Conservation (phyloP, 2,888 invertebrate species). For the Tachina fera region DNA sequence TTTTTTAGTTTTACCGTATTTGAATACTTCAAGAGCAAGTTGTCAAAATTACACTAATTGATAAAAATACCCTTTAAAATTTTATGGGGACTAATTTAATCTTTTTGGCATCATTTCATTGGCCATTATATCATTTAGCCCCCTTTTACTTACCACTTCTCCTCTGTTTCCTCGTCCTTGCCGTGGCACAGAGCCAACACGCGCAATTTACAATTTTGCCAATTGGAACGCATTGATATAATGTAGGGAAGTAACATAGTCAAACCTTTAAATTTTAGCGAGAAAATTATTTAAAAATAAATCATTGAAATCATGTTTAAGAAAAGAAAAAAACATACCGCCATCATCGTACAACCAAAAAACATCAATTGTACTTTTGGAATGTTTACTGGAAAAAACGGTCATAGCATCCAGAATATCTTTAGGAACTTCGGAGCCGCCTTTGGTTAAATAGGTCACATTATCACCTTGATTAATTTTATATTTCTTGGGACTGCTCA, state of each 20-base stretch:
- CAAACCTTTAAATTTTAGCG: conserved; percentile 81
- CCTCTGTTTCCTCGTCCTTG: conserved; percentile 90
- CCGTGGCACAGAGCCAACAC: conserved; percentile 93
- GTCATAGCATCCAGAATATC: conserved; percentile 88
- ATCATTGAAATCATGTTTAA: background rate
- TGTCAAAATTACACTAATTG: too few species aligned
- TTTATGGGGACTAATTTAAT: background rate
- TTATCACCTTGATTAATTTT: conserved; percentile 80
- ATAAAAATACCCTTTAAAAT: too few species aligned
- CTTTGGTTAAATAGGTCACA: conserved; percentile 85
- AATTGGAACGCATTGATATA: conserved; percentile 90
- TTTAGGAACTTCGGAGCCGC: conserved; percentile 86
- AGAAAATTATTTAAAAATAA: background rate
- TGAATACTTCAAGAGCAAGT: too few species aligned
- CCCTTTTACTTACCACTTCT: conserved; percentile 90
- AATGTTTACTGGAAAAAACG: conserved; percentile 90
- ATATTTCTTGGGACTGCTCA: conserved; percentile 76
- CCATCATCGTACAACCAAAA: conserved; percentile 99
- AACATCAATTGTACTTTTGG: conserved; percentile 93
- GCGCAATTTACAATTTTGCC: conserved; percentile 90
- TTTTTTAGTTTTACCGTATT: too few species aligned
- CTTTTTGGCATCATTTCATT: background rate
- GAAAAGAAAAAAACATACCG: conserved; percentile 82
- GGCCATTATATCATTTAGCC: background rate
- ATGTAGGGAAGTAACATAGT: conserved; percentile 94